Conservation (phyloP, 2,888 invertebrate species). For the Drosophila austrosaltans region DNA sequence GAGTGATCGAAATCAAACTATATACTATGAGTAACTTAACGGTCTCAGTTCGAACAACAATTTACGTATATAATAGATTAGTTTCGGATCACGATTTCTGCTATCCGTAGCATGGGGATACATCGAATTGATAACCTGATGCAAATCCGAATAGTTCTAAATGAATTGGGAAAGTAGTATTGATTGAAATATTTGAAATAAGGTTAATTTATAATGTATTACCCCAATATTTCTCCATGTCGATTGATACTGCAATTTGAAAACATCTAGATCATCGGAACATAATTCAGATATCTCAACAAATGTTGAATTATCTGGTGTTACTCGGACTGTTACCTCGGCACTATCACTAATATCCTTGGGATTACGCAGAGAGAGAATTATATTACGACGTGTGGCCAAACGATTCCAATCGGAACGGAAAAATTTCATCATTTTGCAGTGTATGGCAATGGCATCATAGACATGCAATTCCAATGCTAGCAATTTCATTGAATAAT, state of each 20-base stretch:
- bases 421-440: slow-evolving; percentile 68
- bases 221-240: slow-evolving; percentile 81
- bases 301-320: slow-evolving; percentile 77
- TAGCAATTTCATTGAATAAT: slow-evolving; percentile 79
- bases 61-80: slow-evolving; percentile 69
- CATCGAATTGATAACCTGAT: slow-evolving; percentile 74
- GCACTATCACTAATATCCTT: slow-evolving; percentile 54
- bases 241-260: slow-evolving; percentile 63
- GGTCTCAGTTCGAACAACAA: slow-evolving; percentile 73
- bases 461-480: slow-evolving; percentile 79
- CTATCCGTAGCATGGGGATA: slow-evolving; percentile 65
- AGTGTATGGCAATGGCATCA: slow-evolving; percentile 71
- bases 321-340: slow-evolving; percentile 65
- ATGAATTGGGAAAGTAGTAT: background rate
- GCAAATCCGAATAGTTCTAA: slow-evolving; percentile 76
- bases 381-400: slow-evolving; percentile 70
- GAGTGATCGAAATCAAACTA: background rate
- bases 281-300: slow-evolving; percentile 77
- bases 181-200: background rate
- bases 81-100: slow-evolving; percentile 66
- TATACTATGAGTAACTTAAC: slow-evolving; percentile 74
- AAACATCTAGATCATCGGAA: slow-evolving; percentile 59
- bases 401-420: slow-evolving; percentile 79
- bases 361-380: slow-evolving; percentile 65
- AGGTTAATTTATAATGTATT: slow-evolving; percentile 2